Evolutionary conservation across 2,797 vertebrate genomes (phyloP).

Genomic region (Octomys mimax): DNA sequence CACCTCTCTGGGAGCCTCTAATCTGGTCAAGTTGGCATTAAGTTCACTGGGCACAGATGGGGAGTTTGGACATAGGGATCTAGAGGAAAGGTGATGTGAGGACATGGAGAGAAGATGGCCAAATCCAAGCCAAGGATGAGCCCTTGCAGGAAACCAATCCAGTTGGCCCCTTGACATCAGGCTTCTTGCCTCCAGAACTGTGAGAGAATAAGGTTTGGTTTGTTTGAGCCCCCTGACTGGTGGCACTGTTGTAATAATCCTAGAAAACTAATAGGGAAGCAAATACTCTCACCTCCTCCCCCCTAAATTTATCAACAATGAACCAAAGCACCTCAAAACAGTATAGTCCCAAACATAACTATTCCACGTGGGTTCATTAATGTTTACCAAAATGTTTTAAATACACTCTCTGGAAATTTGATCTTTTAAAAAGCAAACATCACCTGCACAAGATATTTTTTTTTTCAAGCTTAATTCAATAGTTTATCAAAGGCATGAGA

Average conservation of each 20-base stretch:
- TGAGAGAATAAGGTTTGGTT: not conserved
- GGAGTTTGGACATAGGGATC: not conserved
- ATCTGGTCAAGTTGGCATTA: not conserved
- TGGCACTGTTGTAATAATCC: not conserved
- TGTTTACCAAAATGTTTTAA: not conserved
- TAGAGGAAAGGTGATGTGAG: not conserved
- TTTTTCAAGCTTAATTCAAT: slow-evolving; percentile 38
- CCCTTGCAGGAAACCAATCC: not conserved
- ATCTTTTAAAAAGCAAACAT: slow-evolving; percentile 51
- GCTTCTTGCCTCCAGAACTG: not conserved
- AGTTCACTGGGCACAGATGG: not conserved
- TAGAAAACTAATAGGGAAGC: not conserved
- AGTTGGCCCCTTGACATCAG: fast-evolving
- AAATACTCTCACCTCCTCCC: not conserved
- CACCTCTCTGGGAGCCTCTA: not conserved
- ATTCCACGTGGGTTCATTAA: not conserved
- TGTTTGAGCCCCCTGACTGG: not conserved
- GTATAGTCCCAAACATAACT: not conserved
- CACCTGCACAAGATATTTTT: not conserved
- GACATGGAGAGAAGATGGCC: not conserved
- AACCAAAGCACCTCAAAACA: not conserved
- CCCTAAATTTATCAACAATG: not conserved
- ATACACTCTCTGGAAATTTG: not conserved
- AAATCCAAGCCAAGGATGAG: not conserved
- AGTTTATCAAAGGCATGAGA: not conserved